Evolutionary conservation across 1,140 invertebrate genomes (phyloP).

Genomic region (Hyles euphorbiae): DNA sequence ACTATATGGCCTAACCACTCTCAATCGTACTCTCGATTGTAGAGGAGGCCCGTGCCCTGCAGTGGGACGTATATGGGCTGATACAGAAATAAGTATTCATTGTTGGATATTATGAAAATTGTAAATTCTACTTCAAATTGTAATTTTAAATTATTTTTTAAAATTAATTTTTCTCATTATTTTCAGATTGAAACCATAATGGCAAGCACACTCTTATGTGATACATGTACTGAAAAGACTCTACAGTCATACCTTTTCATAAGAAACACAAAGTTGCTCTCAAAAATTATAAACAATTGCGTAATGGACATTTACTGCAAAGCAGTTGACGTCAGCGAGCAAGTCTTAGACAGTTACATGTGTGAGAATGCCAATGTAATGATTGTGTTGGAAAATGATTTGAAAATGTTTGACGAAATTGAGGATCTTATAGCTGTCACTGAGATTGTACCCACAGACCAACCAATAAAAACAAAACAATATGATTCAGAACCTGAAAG

Average conservation of each 20-base stretch:
- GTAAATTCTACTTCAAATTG: not conserved
- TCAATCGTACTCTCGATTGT: too few species aligned
- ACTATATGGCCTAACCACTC: too few species aligned
- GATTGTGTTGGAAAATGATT: conserved; percentile 24
- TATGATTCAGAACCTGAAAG: not conserved
- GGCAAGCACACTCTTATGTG: conserved; percentile 22
- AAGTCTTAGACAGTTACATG: conserved; percentile 2
- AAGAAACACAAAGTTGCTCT: conserved; percentile 22
- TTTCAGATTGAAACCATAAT: conserved; percentile 26
- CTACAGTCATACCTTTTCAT: conserved; percentile 29
- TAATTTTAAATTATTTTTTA: not conserved
- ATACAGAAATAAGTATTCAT: too few species aligned
- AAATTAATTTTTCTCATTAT: not conserved
- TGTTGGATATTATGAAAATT: too few species aligned
- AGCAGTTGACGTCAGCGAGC: conserved; percentile 14
- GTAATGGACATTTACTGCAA: conserved; percentile 23
- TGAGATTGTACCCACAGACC: conserved; percentile 12
- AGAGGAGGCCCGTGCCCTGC: too few species aligned
- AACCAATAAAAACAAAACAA: conserved; percentile 6
- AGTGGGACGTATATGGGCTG: too few species aligned
- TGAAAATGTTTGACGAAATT: conserved; percentile 12
- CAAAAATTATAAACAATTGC: conserved; percentile 23
- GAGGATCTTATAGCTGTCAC: conserved; percentile 11
- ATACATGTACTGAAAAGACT: conserved; percentile 24
- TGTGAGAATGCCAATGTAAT: conserved; percentile 21